Evolutionary conservation across 2,888 invertebrate genomes (phyloP).

Genomic region (Temnothorax rugatulus): DNA sequence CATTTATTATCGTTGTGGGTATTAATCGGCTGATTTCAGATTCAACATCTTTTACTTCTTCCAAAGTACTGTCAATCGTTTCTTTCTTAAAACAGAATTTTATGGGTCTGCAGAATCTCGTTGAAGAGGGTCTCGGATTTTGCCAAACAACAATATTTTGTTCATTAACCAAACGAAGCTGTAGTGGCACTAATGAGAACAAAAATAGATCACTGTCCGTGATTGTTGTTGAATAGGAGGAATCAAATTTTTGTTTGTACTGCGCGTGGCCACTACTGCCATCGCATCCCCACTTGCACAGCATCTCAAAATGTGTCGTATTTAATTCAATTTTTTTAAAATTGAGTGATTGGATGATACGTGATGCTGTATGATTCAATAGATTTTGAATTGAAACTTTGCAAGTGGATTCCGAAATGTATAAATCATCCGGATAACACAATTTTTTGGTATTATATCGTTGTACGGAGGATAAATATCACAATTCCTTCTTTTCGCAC

Average conservation of each 20-base stretch:
- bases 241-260: not conserved
- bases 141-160: conserved; percentile 7
- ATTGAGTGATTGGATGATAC: conserved; percentile 2
- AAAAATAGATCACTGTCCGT: conserved; percentile 7
- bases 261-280: not conserved
- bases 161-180: not conserved
- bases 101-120: not conserved
- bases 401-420: not conserved
- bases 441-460: conserved; percentile 1
- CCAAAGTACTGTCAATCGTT: not conserved
- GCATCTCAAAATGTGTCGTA: not conserved
- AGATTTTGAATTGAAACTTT: conserved; percentile 6
- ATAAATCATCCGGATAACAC: not conserved
- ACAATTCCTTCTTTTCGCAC: not conserved
- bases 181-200: conserved; percentile 6
- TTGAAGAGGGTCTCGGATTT: not conserved
- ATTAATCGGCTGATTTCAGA: conserved; percentile 1
- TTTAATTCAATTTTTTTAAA: not conserved
- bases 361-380: conserved; percentile 1
- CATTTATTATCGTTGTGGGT: not conserved
- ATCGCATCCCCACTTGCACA: conserved; percentile 7
- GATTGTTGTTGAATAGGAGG: not conserved
- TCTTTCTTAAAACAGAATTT: conserved; percentile 1
- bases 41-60: conserved; percentile 9
- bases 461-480: not conserved